phyloP scores from a whole-genome alignment of 2,888 invertebrate species.

The Crossocerus cetratus region DNA sequence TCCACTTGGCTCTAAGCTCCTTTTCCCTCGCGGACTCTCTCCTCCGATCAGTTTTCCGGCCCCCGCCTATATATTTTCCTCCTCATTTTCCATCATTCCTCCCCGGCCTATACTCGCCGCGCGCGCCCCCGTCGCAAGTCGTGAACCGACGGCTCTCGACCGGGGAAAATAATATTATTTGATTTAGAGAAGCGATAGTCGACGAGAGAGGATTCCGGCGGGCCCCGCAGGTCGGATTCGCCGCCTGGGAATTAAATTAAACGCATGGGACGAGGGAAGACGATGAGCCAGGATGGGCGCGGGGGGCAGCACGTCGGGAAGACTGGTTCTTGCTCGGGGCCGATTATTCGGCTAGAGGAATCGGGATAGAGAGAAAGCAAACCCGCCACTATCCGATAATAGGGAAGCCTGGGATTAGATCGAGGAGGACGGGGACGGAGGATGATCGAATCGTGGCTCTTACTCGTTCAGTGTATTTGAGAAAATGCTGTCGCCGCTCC shows the following conservation, averaged over 20 bases:
- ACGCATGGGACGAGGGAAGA: conserved; percentile 44
- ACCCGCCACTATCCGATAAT: conserved; percentile 25
- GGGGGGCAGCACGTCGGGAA: conserved; percentile 8
- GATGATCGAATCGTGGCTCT: not conserved
- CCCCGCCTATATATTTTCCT: not conserved
- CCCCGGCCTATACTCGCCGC: not conserved
- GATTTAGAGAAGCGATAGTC: conserved; percentile 58
- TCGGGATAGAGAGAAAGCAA: conserved; percentile 7
- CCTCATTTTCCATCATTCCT: not conserved
- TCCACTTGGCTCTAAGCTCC: too few relatives aligned
- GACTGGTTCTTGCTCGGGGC: conserved; percentile 19
- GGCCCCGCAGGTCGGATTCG: conserved; percentile 21
- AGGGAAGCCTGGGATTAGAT: conserved; percentile 14
- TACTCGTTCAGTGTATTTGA: not conserved
- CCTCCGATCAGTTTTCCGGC: not conserved
- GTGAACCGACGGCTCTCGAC: not conserved
- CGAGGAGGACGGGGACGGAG: not conserved
- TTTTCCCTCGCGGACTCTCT: not conserved
- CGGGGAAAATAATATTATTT: conserved; percentile 59
- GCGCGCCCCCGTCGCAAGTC: not conserved
- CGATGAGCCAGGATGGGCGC: conserved; percentile 10
- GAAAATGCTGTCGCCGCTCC: conserved; percentile 7
- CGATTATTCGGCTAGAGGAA: conserved; percentile 47
- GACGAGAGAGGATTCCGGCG: conserved; percentile 6
- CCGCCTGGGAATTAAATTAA: conserved; percentile 55